Evolutionary conservation across 2,113 vertebrate species (phyloP), one percentile per base, ranked within the genome.

Genomic region (Planiliza haematocheilus): DNA sequence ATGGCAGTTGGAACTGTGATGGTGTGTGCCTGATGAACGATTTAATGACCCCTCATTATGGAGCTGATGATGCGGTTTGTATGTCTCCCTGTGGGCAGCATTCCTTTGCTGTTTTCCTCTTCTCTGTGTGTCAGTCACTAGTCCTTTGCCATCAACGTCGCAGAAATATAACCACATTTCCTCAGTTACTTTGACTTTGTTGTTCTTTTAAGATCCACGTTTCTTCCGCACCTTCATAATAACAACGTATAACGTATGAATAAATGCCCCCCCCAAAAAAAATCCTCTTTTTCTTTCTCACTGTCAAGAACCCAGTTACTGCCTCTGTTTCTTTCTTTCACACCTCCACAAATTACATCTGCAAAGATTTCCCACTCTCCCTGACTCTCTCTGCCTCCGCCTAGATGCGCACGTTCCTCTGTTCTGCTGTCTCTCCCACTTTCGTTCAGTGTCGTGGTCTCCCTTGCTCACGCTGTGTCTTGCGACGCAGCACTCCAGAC

Each of bases 11-110:
- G 72, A 80, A 60, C 78, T 81, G 74, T 80, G 74, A 88, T 75
- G 81, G 68, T 87, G 78, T 83, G 69, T 73, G 84, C 68, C 73
- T 84, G 86, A 84, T 77, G 75, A 87, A 81, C 68, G 18, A 61
- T 79, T 89, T 86, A 88, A 90, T 88, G 83, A 76, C 78, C 74
- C 70, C 71, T 84, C 86, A 86, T 91, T 89, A 89, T 20, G 61
- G 64, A 70, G 70, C 71, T 74, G 84, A 84, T 85, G 82, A 78
- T 85, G 79, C 79, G 61, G 81, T 75, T 67, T 82, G 81, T 77
- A 73, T 72, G 56, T 74, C 51, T 84, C 81, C 79, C 74, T 37
- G n/a, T 56, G 74, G 77, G 60, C 78, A 59, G 52, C 48, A n/a
- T 71, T 81, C 72, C 64, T 69, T 56, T 16, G 66, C 60, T 73